Conservation (phyloP, 2,888 invertebrate species). For the Pachydiplax longipennis region DNA sequence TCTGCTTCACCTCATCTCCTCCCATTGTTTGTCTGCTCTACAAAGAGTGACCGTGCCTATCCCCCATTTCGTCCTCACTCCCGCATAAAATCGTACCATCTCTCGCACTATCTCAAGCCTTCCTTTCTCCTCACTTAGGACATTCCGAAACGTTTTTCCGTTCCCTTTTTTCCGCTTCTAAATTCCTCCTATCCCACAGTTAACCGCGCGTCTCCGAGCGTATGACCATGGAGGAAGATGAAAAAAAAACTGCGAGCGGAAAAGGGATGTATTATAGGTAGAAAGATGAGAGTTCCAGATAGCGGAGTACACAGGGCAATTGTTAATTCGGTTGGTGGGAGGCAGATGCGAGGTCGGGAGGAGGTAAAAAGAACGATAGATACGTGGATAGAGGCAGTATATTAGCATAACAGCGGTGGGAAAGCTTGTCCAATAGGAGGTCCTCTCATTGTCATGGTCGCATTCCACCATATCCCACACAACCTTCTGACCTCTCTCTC, state of each 20-base stretch:
- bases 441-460: constrained; percentile 35
- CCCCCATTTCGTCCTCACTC: neutral
- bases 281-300: constrained; percentile 27
- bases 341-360: neutral
- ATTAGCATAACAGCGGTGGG: constrained; percentile 45
- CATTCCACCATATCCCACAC: constrained; percentile 42
- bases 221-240: neutral
- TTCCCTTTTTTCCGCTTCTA: neutral
- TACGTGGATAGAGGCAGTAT: neutral
- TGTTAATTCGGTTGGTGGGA: constrained; percentile 3
- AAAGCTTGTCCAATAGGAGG: constrained; percentile 35
- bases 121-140: neutral
- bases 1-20: neutral
- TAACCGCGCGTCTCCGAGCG: neutral
- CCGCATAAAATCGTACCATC: neutral
- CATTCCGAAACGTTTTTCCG: constrained; percentile 6
- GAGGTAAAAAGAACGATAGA: neutral
- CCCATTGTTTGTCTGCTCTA: neutral
- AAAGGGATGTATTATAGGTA: neutral
- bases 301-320: constrained; percentile 33
- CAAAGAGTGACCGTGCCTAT: neutral
- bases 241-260: neutral
- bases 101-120: neutral
- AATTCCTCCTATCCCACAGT: neutral
- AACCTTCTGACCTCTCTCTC: neutral